Evolutionary conservation across 2,888 invertebrate species (phyloP).

Genomic region (Standfussiana lucernea): DNA sequence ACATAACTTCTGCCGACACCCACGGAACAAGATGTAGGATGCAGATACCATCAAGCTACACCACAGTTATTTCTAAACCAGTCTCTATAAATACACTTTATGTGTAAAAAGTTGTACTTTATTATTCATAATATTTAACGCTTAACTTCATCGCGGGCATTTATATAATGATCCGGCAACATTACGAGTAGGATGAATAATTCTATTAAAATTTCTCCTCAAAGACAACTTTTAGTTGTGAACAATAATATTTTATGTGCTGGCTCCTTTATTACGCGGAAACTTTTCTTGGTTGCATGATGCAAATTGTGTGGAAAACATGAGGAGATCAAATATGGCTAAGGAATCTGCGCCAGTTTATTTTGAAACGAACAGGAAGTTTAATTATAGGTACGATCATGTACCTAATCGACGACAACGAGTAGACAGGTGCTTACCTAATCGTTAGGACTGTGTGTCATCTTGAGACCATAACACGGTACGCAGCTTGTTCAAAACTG

Average conservation of each 20-base stretch:
- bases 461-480: neutral
- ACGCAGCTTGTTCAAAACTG: neutral
- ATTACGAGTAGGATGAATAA: constrained; percentile 46
- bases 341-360: neutral
- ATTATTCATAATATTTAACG: constrained; percentile 55
- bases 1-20: constrained; percentile 40
- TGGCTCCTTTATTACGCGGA: constrained; percentile 33
- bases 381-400: neutral
- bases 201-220: constrained; percentile 27
- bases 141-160: constrained; percentile 30
- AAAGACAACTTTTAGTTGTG: constrained; percentile 9
- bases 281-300: constrained; percentile 5
- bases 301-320: neutral
- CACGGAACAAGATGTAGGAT: constrained; percentile 41
- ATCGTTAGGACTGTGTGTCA: neutral
- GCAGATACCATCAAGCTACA: constrained; percentile 45
- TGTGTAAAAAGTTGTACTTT: constrained; percentile 41
- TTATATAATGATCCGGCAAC: constrained; percentile 33
- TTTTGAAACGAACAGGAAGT: neutral
- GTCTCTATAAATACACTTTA: constrained; percentile 33
- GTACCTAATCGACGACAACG: neutral
- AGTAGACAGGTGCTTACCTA: neutral
- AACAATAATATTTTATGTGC: constrained; percentile 42
- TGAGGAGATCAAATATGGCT: neutral
- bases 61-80: constrained; percentile 46